These are phyloP conservation scores for Resseliella maxima DNA, from an alignment of 2,888 invertebrate species.

Conservation along the genomic window DNA sequence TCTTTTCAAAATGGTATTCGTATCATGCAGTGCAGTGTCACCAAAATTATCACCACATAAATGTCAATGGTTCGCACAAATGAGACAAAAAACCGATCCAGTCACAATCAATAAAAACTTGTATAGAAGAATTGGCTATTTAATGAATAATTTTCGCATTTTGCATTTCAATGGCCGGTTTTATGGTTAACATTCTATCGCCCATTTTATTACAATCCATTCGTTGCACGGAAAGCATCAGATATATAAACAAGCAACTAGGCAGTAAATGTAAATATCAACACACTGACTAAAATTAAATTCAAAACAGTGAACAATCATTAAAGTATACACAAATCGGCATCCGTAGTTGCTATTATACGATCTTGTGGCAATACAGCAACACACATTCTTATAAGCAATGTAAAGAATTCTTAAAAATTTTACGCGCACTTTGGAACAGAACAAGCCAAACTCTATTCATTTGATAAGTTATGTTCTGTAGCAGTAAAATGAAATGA, in stretches of 20 bases:
- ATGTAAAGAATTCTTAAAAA: neutral
- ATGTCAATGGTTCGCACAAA: conserved; percentile 43
- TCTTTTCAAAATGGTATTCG: neutral
- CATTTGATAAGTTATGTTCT: conserved; percentile 9
- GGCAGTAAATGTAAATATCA: conserved; percentile 39
- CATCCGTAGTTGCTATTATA: conserved; percentile 27
- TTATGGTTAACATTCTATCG: neutral
- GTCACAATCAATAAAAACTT: neutral
- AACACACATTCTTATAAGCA: neutral
- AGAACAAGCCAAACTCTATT: neutral
- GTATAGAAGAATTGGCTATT: conserved; percentile 1
- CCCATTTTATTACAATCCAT: neutral
- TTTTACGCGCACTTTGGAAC: conserved; percentile 6
- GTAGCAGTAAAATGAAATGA: neutral
- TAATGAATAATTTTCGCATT: conserved; percentile 36
- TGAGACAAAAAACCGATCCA: neutral
- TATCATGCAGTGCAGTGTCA: neutral
- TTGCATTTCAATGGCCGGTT: conserved; percentile 22
- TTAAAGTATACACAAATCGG: neutral
- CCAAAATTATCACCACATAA: conserved; percentile 33
- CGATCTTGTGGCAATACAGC: neutral
- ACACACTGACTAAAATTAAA: neutral
- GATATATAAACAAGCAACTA: neutral
- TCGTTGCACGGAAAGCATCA: neutral
- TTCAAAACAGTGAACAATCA: neutral